Conservation (phyloP, 2,797 vertebrate species). For the Otus scops region DNA sequence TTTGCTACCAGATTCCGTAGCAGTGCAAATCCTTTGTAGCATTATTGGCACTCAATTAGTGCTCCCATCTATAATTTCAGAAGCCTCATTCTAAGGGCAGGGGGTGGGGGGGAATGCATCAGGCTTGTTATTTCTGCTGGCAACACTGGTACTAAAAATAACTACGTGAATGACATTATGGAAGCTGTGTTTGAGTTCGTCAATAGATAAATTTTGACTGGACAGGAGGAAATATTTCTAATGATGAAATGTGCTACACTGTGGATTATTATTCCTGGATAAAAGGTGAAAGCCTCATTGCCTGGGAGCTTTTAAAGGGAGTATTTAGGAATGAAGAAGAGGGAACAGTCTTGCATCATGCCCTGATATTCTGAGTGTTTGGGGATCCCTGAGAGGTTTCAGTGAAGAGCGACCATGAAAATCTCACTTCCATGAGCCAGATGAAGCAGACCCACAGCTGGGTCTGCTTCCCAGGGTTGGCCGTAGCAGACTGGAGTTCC, state of each 20-base stretch:
- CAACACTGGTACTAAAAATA: slow-evolving; percentile 2
- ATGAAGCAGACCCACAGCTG: background rate
- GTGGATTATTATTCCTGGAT: background rate
- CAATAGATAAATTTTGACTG: slow-evolving; percentile 4
- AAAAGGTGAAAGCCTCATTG: background rate
- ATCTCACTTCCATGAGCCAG: background rate
- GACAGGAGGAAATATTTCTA: slow-evolving; percentile 1
- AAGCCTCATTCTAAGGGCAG: background rate
- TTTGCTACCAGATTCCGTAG: background rate
- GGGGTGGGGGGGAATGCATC: background rate
- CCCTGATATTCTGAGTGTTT: background rate
- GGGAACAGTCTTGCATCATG: background rate
- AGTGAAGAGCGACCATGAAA: background rate
- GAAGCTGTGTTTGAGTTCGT: background rate
- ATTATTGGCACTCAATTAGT: background rate
- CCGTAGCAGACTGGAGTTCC: background rate
- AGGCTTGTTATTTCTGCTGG: slow-evolving; percentile 38
- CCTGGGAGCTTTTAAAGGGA: background rate
- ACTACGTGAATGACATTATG: background rate
- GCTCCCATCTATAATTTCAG: slow-evolving; percentile 35
- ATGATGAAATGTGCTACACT: background rate
- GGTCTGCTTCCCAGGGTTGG: background rate
- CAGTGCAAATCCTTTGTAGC: background rate
- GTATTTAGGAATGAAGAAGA: background rate
- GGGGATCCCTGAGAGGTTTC: background rate